These are phyloP conservation scores for Drosophila subobscura DNA, from an alignment of 1,140 invertebrate species.

Conservation along the genomic window DNA sequence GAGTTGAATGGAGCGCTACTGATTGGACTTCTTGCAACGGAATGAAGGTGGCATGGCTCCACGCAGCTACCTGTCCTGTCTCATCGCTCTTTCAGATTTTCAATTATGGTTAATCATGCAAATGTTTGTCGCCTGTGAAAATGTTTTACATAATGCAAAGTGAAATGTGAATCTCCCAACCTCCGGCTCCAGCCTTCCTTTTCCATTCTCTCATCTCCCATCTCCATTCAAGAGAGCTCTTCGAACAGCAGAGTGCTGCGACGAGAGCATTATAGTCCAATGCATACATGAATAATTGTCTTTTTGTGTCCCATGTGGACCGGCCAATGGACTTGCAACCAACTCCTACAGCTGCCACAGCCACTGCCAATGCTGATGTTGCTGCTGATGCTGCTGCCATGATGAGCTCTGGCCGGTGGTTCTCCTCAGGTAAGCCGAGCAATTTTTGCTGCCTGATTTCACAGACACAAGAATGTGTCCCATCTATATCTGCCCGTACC, in stretches of 20 bases:
- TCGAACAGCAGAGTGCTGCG: too few relatives aligned
- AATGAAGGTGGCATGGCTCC: not conserved
- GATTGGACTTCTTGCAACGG: conserved; percentile 50
- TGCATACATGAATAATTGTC: conserved; percentile 80
- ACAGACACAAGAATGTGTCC: conserved; percentile 52
- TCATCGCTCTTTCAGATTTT: conserved; percentile 61
- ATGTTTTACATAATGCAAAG: conserved; percentile 81
- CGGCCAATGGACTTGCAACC: conserved; percentile 5
- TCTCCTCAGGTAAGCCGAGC: conserved; percentile 65
- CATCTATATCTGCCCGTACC: conserved; percentile 12
- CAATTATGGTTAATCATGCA: conserved; percentile 82
- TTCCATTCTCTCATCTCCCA: not conserved
- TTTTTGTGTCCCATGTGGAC: conserved; percentile 41
- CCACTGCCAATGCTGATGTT: not conserved
- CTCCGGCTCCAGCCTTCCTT: not conserved
- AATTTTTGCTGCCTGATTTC: conserved; percentile 81
- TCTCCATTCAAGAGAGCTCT: conserved; percentile 41
- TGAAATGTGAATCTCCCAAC: conserved; percentile 52
- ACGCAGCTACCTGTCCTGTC: conserved; percentile 10
- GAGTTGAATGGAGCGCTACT: conserved; percentile 70
- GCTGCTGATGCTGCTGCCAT: conserved; percentile 7
- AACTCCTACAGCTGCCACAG: conserved; percentile 33
- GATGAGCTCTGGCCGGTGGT: not conserved
- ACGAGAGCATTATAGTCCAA: conserved; percentile 40
- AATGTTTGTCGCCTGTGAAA: conserved; percentile 79